Base-by-base conservation (phyloP, 2,888 invertebrate species). In the Phengaris alcon region DNA sequence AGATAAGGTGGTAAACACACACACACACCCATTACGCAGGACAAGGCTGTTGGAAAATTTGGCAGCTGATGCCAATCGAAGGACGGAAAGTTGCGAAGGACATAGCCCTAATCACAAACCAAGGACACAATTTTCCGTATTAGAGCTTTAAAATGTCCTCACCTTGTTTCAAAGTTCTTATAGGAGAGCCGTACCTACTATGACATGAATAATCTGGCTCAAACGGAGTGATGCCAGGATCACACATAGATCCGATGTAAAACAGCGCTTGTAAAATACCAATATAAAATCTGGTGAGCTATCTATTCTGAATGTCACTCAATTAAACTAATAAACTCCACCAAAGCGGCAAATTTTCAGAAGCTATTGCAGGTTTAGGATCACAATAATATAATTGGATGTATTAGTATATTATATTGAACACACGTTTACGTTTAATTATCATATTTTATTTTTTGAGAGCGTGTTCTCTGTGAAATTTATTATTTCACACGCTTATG, bases 321-420 rank as follows among this genome's bases (percentile, higher is more conserved):
- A n/a, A 55, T 6, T 1, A 55, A 55, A n/a, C 7, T 55, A 55
- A 7, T 55, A n/a, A n/a, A 55, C 13, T 55, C 55, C 6, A n/a
- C 13, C n/a, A 6, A 55, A 13, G 55, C n/a, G n/a, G 55, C 7
- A 55, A 55, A 54, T 54, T 35, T 35, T 48, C 13, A 55, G 7
- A 55, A 13, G 55, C 55, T 55, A 55, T 7, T 55, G 55, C 55
- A 48, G 48, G 48, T 55, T 55, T 55, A 6, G 55, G 6, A 55
- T 55, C 55, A 13, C 3, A 55, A n/a, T n/a, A 55, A n/a, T 55
- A 55, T 55, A 55, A 55, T 55, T 55, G n/a, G 55, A 55, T 6
- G 55, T 55, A n/a, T 55, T n/a, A n/a, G 55, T n/a, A 55, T 55
- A 55, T n/a, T 55, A 55, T 55, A 55, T 54, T 54, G 54, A 55